Percentiles rank a stretch among this genome's conserved stretches.
phyloP scores from a whole-genome alignment of 1,140 invertebrate genomes.

The Onthophagus taurus region DNA sequence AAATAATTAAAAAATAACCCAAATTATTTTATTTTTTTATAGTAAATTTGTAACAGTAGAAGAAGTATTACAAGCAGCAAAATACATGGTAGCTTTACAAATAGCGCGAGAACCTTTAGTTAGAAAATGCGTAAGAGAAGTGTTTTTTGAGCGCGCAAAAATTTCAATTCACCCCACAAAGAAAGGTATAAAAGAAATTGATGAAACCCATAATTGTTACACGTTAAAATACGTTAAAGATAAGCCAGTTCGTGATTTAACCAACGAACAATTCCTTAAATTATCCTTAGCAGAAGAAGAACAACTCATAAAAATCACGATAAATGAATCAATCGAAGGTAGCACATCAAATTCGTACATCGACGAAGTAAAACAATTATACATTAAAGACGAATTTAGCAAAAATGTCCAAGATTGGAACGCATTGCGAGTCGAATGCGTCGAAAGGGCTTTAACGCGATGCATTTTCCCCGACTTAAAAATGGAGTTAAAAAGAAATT shows the following conservation, averaged over 20 bases:
- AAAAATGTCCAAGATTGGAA: conserved; percentile 97
- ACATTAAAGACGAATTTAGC: conserved; percentile 89
- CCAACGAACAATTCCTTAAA: conserved; percentile 84
- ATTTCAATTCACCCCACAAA: conserved; percentile 79
- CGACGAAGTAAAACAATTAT: conserved; percentile 86
- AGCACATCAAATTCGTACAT: conserved; percentile 69
- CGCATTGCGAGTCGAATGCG: conserved; percentile 70
- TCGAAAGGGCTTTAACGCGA: conserved; percentile 79
- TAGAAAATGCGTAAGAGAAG: conserved; percentile 73
- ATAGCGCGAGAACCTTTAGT: conserved; percentile 86
- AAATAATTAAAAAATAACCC: too few species aligned
- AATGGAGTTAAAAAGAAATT: conserved; percentile 72
- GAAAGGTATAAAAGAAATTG: conserved; percentile 85
- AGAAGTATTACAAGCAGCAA: conserved; percentile 80
- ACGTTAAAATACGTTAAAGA: conserved; percentile 89
- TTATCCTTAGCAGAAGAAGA: conserved; percentile 78
- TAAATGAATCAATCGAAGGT: conserved; percentile 70
- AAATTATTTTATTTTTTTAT: conserved; percentile 22
- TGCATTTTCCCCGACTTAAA: conserved; percentile 85
- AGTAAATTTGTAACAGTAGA: conserved; percentile 51
- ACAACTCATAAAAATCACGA: conserved; percentile 63
- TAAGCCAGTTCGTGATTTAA: conserved; percentile 87
- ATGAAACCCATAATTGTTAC: conserved; percentile 84
- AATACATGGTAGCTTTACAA: conserved; percentile 91
- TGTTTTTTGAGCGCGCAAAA: conserved; percentile 85